Percentiles rank a stretch among this genome's conserved stretches.
Evolutionary conservation across 2,888 invertebrate genomes (phyloP).

Genomic region (Chrysina gloriosa): DNA sequence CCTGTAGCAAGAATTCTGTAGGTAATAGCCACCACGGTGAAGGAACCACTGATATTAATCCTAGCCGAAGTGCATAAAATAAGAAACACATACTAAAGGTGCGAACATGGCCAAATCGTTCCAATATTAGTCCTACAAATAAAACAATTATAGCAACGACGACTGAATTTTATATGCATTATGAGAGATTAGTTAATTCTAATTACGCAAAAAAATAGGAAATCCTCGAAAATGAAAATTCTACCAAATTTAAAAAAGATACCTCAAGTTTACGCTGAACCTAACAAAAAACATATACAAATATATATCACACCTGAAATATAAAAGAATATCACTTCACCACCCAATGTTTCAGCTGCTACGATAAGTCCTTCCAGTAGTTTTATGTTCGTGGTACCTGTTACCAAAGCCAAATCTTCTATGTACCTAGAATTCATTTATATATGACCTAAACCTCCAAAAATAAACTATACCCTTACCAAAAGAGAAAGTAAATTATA

Average conservation of each 20-base stretch:
- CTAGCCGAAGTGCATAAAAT: constrained; percentile 80
- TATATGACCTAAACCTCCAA: neutral
- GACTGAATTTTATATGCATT: neutral
- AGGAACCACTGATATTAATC: constrained; percentile 79
- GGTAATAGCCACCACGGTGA: constrained; percentile 87
- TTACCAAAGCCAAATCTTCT: constrained; percentile 77
- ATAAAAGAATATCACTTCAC: constrained; percentile 82
- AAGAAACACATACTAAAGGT: constrained; percentile 83
- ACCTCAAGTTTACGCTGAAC: neutral
- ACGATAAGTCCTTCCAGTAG: constrained; percentile 83
- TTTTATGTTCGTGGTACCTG: constrained; percentile 75
- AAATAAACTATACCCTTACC: constrained; percentile 66
- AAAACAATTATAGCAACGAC: too few species aligned
- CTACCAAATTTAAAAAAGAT: neutral
- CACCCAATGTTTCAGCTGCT: constrained; percentile 82
- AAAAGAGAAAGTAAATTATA: constrained; percentile 85
- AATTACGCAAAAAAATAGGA: neutral
- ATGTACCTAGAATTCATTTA: constrained; percentile 71
- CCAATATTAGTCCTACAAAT: constrained; percentile 78
- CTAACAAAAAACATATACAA: too few species aligned
- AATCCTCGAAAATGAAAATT: too few species aligned
- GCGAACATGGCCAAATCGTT: constrained; percentile 80
- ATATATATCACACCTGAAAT: constrained; percentile 74
- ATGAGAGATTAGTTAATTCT: neutral
- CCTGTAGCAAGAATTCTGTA: constrained; percentile 84